Evolutionary conservation across 2,113 vertebrate species (phyloP).

Genomic region (Callaeas wilsoni): DNA sequence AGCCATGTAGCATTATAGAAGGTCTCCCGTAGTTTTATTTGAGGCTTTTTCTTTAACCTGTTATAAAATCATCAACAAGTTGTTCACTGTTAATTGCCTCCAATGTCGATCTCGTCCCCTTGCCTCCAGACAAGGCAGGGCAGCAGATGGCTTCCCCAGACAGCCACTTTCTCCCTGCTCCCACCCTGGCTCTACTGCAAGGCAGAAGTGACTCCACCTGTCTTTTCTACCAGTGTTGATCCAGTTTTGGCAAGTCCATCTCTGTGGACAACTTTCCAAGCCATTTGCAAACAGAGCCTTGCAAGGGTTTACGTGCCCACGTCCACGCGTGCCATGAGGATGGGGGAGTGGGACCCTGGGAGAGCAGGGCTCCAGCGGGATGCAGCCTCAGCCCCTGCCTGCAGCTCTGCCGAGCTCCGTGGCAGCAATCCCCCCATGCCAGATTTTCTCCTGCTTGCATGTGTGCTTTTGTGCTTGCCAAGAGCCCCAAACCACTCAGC

Average conservation of each 20-base stretch:
- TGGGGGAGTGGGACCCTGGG: neutral
- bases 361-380: neutral
- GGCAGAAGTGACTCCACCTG: neutral
- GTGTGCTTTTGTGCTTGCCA: conserved; percentile 25
- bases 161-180: neutral
- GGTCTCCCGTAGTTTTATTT: conserved; percentile 88
- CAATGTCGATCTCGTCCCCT: conserved; percentile 61
- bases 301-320: rapidly evolving
- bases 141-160: neutral
- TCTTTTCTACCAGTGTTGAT: neutral
- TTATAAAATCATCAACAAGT: conserved; percentile 90
- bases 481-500: conserved; percentile 28
- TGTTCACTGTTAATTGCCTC: conserved; percentile 76
- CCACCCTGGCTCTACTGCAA: neutral
- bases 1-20: conserved; percentile 83
- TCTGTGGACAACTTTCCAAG: neutral
- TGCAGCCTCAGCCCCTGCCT: neutral
- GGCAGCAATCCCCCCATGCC: neutral
- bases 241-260: neutral
- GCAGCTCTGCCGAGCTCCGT: neutral
- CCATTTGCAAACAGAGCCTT: neutral
- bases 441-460: neutral
- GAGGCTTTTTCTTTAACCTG: conserved; percentile 76
- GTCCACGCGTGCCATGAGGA: rapidly evolving
- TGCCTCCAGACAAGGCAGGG: conserved; percentile 1